These are phyloP conservation scores for Idaea aversata DNA, from an alignment of 2,888 invertebrate species.

Conservation along the genomic window DNA sequence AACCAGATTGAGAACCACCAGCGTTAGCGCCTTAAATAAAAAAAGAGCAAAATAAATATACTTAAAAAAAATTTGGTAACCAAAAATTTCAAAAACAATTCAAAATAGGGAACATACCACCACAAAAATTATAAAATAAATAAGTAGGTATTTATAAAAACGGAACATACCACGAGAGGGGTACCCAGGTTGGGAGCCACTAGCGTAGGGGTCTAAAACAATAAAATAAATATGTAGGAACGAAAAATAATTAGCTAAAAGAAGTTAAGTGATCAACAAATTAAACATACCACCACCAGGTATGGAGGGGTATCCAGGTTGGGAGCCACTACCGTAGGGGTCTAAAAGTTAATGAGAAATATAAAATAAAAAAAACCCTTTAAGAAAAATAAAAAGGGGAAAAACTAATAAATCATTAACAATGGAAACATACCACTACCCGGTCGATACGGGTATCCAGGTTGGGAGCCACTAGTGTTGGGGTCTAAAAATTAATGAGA, in stretches of 20 bases:
- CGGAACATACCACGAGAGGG: conserved; percentile 10
- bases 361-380: too few relatives aligned
- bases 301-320: neutral
- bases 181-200: conserved; percentile 14
- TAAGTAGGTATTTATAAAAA: conserved; percentile 4
- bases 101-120: conserved; percentile 8
- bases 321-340: neutral
- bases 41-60: conserved; percentile 6
- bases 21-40: neutral
- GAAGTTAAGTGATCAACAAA: neutral
- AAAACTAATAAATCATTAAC: too few relatives aligned
- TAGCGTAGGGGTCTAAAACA: neutral
- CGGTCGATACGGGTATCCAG: conserved; percentile 10
- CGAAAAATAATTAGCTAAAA: too few relatives aligned
- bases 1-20: neutral
- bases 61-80: neutral
- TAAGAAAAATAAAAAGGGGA: too few relatives aligned
- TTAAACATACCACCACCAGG: neutral
- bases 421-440: conserved; percentile 12
- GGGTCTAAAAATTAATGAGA: too few relatives aligned
- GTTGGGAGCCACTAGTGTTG: conserved; percentile 10
- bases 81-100: too few relatives aligned
- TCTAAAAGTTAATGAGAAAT: neutral
- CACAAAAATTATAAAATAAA: conserved; percentile 6
- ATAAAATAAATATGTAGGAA: too few relatives aligned